Evolutionary conservation across 2,797 vertebrate genomes (phyloP).

Genomic region (Ctenosaura bakeri): DNA sequence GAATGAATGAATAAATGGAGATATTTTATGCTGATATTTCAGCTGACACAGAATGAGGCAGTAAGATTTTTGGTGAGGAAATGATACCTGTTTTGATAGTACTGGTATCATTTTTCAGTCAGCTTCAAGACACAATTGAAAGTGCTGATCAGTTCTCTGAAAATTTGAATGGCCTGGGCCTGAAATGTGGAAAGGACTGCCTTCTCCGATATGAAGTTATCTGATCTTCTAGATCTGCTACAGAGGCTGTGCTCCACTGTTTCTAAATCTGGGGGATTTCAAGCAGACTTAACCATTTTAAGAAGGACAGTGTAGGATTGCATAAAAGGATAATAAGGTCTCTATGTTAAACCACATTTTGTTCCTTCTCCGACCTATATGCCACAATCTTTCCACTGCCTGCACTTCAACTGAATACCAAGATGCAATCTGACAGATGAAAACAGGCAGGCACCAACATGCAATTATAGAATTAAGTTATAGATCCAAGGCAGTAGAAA

Average conservation of each 20-base stretch:
- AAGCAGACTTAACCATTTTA: background rate
- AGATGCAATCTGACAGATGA: background rate
- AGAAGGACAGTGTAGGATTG: background rate
- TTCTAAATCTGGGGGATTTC: background rate
- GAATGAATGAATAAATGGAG: background rate
- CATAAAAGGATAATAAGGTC: background rate
- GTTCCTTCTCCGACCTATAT: background rate
- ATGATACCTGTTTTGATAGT: background rate
- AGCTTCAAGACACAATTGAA: background rate
- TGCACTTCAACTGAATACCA: background rate
- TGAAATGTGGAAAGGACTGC: background rate
- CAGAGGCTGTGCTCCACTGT: background rate
- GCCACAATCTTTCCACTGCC: background rate
- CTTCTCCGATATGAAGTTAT: background rate
- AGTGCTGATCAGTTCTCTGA: background rate
- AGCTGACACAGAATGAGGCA: background rate
- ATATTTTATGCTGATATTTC: background rate
- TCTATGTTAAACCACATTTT: background rate
- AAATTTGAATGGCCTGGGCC: background rate
- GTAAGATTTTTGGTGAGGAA: background rate
- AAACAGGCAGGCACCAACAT: background rate
- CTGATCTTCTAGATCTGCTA: background rate
- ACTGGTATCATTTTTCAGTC: background rate
- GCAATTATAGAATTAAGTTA: constrained; percentile 9
- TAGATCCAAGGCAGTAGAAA: background rate